A percentile compares a stretch with the other conserved stretches of the same genome.
These are phyloP conservation scores for Euclidia mi DNA, from an alignment of 2,888 invertebrate genomes.

Conservation along the genomic window DNA sequence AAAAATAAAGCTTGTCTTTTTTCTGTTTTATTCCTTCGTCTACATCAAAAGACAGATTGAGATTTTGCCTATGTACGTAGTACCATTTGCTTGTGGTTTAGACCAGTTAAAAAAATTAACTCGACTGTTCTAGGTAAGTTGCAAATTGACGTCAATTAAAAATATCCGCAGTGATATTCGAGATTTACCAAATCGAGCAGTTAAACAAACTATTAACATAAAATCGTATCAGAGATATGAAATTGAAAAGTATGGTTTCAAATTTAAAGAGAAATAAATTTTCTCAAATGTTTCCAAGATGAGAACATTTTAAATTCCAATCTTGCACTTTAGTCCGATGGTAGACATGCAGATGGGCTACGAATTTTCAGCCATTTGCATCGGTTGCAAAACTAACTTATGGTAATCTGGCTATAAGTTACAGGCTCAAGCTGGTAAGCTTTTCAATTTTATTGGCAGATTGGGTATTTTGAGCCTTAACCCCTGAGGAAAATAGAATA, in stretches of 20 bases:
- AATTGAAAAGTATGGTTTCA: constrained; percentile 40
- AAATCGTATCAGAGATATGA: constrained; percentile 37
- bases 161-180: too few relatives aligned
- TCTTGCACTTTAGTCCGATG: constrained; percentile 76
- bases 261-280: constrained; percentile 61
- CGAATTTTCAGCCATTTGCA: constrained; percentile 81
- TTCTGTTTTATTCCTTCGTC: too few relatives aligned
- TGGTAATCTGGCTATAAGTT: constrained; percentile 83
- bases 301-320: constrained; percentile 81
- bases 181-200: constrained; percentile 8
- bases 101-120: too few relatives aligned
- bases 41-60: too few relatives aligned
- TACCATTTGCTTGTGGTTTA: too few relatives aligned
- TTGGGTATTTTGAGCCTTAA: constrained; percentile 55
- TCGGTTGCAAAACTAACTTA: constrained; percentile 81
- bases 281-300: constrained; percentile 68
- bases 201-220: constrained; percentile 2
- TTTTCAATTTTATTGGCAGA: constrained; percentile 79
- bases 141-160: too few relatives aligned
- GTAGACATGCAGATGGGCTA: constrained; percentile 78
- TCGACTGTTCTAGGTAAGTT: too few relatives aligned
- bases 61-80: too few relatives aligned
- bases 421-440: constrained; percentile 72
- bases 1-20: too few relatives aligned
- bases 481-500: constrained; percentile 62